Conservation (phyloP, 2,888 invertebrate species). For the Coenonympha glycerion region DNA sequence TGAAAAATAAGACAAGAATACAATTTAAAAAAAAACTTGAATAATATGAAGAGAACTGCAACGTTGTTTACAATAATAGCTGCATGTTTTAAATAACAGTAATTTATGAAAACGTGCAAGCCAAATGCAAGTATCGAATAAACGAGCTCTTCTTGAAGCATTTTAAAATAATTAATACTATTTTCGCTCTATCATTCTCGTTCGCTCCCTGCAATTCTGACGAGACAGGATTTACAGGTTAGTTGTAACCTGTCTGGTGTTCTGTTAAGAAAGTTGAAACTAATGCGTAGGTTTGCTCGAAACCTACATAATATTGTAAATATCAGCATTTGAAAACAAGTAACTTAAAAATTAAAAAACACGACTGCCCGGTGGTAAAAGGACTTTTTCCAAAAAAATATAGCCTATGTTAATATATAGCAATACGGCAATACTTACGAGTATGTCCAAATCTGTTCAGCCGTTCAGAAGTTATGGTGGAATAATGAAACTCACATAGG, state of each 20-base stretch:
- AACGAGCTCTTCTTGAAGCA: constrained; percentile 24
- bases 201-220: constrained; percentile 28
- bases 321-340: too few species aligned
- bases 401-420: too few species aligned
- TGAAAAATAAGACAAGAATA: too few species aligned
- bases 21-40: not conserved
- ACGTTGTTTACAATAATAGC: not conserved
- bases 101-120: constrained; percentile 15
- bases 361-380: too few species aligned
- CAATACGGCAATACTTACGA: too few species aligned
- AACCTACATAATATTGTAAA: constrained; percentile 18
- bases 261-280: constrained; percentile 30
- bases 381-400: too few species aligned
- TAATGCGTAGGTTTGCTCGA: constrained; percentile 28
- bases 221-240: constrained; percentile 29
- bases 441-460: too few species aligned
- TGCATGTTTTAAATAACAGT: constrained; percentile 7
- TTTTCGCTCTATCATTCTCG: constrained; percentile 30
- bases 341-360: too few species aligned
- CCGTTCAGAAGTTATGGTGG: too few species aligned
- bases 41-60: not conserved
- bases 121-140: constrained; percentile 16
- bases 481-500: too few species aligned
- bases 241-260: constrained; percentile 27
- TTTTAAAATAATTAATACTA: constrained; percentile 29